These are phyloP conservation scores for Lepidocolaptes lacrymiger DNA, from an alignment of 2,797 vertebrate genomes.

Conservation along the genomic window DNA sequence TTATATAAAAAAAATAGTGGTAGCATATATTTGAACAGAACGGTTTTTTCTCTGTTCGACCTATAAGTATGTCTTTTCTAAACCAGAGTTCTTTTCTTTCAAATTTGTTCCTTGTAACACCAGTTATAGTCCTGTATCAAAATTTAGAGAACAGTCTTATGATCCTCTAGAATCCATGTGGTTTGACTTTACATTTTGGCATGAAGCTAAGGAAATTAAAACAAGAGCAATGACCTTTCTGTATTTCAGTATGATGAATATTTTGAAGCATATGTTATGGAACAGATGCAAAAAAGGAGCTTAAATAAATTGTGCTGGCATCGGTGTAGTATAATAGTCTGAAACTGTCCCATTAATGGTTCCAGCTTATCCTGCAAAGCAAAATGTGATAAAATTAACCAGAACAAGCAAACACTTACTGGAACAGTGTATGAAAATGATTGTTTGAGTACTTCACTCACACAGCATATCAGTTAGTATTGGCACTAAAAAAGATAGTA, in stretches of 20 bases:
- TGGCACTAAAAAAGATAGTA: not conserved
- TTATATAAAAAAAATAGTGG: not conserved
- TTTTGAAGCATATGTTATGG: not conserved
- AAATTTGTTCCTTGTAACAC: not conserved
- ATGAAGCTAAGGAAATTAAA: not conserved
- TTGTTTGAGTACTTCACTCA: not conserved
- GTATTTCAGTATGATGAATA: not conserved
- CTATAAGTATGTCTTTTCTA: not conserved
- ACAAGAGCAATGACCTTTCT: not conserved
- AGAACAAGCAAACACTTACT: not conserved
- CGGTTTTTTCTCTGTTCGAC: not conserved
- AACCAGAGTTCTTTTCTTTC: not conserved
- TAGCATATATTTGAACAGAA: not conserved
- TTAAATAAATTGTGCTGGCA: conserved; percentile 46
- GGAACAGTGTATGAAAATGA: not conserved
- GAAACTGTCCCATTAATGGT: conserved; percentile 36
- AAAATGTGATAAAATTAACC: conserved; percentile 34
- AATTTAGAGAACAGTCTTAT: not conserved
- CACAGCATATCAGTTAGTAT: not conserved
- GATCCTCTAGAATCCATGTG: not conserved
- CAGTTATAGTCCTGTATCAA: not conserved
- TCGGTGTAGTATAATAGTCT: not conserved
- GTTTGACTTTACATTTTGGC: not conserved
- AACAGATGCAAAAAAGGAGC: conserved; percentile 43
- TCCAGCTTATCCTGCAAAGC: conserved; percentile 19